These are phyloP conservation scores for Hippocampus zosterae DNA, from an alignment of 2,113 vertebrate genomes.

Conservation along the genomic window DNA sequence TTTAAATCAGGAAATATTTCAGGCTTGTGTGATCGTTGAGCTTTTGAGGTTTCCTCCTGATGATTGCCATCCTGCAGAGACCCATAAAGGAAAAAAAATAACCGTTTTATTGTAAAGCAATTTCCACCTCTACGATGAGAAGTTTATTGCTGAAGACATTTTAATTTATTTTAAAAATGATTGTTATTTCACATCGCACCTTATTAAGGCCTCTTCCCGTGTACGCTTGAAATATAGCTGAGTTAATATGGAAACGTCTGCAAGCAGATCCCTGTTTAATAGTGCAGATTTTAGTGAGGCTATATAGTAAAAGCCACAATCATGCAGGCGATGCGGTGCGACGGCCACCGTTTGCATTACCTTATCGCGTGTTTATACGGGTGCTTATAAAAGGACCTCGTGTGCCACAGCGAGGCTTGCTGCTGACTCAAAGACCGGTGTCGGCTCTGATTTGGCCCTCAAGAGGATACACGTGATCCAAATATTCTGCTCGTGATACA, in stretches of 20 bases:
- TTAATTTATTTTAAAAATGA: conserved; percentile 4
- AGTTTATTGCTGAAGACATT: conserved; percentile 30
- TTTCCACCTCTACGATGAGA: conserved; percentile 16
- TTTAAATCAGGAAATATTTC: background rate
- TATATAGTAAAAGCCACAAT: background rate
- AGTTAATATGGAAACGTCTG: conserved; percentile 30
- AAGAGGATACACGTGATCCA: conserved; percentile 5
- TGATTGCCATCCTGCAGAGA: conserved; percentile 3
- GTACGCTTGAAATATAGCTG: conserved; percentile 11
- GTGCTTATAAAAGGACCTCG: background rate
- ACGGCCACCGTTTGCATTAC: background rate
- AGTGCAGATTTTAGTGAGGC: background rate
- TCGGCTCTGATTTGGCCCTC: conserved; percentile 7
- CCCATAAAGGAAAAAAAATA: conserved; percentile 16
- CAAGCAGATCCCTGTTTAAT: conserved; percentile 10
- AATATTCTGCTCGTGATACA: conserved; percentile 23
- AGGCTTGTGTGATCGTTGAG: too few species aligned
- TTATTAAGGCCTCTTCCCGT: conserved; percentile 32
- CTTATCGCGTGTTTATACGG: background rate
- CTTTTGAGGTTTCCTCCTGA: conserved; percentile 10
- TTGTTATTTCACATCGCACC: conserved; percentile 15
- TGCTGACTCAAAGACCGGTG: background rate
- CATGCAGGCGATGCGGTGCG: background rate
- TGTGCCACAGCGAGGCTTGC: background rate
- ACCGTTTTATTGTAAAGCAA: conserved; percentile 31